phyloP scores from a whole-genome alignment of 2,888 invertebrate genomes.

The Cyclophora punctaria region DNA sequence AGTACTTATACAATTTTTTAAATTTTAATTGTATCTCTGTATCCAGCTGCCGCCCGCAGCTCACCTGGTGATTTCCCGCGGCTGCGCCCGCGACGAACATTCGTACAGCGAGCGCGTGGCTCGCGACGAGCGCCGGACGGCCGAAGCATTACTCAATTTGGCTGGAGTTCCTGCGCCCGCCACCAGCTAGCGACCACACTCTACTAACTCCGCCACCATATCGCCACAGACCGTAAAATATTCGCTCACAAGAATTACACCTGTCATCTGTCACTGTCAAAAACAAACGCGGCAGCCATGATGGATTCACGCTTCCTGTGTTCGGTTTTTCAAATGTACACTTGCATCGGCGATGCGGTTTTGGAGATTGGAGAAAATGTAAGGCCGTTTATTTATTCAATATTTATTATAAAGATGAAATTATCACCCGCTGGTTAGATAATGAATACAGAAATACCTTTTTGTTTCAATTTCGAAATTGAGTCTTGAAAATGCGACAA shows the following conservation, averaged over 20 bases:
- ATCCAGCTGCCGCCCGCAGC: slow-evolving; percentile 61
- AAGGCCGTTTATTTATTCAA: too few species aligned
- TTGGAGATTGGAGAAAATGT: too few species aligned
- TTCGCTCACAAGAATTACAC: neutral
- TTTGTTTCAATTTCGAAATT: too few species aligned
- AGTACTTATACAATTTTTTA: too few species aligned
- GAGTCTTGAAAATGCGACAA: slow-evolving; percentile 17
- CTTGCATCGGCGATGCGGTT: neutral
- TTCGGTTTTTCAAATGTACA: neutral
- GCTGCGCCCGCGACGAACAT: slow-evolving; percentile 93
- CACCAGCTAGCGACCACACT: slow-evolving; percentile 23
- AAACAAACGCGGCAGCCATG: neutral
- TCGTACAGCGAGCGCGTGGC: slow-evolving; percentile 81
- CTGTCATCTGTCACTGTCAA: neutral
- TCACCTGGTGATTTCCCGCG: slow-evolving; percentile 82
- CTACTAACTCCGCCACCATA: neutral
- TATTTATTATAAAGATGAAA: too few species aligned
- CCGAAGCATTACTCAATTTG: slow-evolving; percentile 66
- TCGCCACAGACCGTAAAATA: neutral
- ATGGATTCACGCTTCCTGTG: too few species aligned
- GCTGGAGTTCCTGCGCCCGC: slow-evolving; percentile 43
- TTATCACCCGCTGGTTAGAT: too few species aligned
- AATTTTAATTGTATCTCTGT: too few species aligned
- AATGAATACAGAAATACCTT: too few species aligned
- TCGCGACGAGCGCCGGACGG: slow-evolving; percentile 64